Conservation (phyloP, 2,797 vertebrate species). For the Pitangus sulphuratus region DNA sequence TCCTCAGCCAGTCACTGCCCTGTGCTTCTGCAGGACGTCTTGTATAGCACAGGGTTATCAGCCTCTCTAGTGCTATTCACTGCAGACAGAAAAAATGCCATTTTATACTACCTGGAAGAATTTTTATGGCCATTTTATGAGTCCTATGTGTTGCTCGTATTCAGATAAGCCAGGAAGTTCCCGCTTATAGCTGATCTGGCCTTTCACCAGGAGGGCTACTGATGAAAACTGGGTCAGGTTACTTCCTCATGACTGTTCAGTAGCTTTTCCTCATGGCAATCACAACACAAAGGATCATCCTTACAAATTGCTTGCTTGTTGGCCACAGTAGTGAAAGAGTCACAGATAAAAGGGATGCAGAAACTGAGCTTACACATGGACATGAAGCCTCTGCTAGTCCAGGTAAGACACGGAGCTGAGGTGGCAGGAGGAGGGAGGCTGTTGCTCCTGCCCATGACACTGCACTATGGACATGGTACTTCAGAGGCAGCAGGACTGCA, state of each 20-base stretch:
- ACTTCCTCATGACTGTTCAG: neutral
- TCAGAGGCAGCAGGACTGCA: neutral
- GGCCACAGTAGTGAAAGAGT: neutral
- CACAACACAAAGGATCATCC: neutral
- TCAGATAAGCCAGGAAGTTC: neutral
- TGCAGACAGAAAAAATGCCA: neutral
- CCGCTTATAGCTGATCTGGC: neutral
- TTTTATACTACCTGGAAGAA: neutral
- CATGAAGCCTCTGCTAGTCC: neutral
- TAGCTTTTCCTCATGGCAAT: neutral
- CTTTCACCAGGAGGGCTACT: neutral
- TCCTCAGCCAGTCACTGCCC: neutral
- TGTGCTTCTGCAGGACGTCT: neutral
- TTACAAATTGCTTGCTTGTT: neutral
- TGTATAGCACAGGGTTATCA: neutral
- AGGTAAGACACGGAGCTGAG: neutral
- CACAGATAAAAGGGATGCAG: neutral
- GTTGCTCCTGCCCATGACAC: neutral
- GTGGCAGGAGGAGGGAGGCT: neutral
- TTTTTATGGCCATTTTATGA: neutral
- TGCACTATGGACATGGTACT: accelerated
- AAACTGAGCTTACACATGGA: neutral
- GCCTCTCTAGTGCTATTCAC: neutral
- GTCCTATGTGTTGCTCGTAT: neutral
- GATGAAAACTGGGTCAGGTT: neutral